phyloP scores from a whole-genome alignment of 2,797 vertebrate genomes.

The Tragelaphus oryx region DNA sequence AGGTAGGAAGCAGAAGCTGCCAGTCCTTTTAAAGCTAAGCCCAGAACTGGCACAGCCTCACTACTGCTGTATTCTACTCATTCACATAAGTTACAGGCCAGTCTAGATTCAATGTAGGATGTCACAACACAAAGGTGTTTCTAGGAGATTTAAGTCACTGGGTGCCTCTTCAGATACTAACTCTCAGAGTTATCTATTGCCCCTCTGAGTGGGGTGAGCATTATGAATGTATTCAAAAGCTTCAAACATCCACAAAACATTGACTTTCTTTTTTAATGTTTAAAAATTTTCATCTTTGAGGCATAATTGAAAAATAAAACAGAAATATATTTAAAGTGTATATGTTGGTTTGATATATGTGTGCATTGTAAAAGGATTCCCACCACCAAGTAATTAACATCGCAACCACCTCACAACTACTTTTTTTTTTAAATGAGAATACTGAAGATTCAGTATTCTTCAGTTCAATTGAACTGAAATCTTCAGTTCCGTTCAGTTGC shows the following conservation, averaged over 20 bases:
- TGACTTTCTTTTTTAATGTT: neutral
- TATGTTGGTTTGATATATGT: neutral
- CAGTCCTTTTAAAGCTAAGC: neutral
- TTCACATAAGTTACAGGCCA: neutral
- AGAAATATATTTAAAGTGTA: neutral
- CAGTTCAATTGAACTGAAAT: no score
- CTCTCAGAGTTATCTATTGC: neutral
- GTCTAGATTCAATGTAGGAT: neutral
- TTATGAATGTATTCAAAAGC: neutral
- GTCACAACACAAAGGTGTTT: neutral
- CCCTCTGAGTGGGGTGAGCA: neutral
- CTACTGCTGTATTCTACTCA: neutral
- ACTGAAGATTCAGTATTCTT: neutral
- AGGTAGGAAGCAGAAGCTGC: neutral
- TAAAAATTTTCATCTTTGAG: neutral
- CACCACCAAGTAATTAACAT: neutral
- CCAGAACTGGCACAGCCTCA: neutral
- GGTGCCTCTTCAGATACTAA: neutral
- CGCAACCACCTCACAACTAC: neutral
- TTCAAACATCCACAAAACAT: neutral
- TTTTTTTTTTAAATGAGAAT: neutral
- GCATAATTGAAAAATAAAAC: neutral
- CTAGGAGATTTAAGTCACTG: neutral
- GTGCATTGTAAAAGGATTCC: neutral
- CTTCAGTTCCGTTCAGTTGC: no score